A percentile compares a stretch with the other conserved stretches of the same genome.
Conservation (phyloP, 2,888 invertebrate species). For the Pachycephus smyrnensis region DNA sequence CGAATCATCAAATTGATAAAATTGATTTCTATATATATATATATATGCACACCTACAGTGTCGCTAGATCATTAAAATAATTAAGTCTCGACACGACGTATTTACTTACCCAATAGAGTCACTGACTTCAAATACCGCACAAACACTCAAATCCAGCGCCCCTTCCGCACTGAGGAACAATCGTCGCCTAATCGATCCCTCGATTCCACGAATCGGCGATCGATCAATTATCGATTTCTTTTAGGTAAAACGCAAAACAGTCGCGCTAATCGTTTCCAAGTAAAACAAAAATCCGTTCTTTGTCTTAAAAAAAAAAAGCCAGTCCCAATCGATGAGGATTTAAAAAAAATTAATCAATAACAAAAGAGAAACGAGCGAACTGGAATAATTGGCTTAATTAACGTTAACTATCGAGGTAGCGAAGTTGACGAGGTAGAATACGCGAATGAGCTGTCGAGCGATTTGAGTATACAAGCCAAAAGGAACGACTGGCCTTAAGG, state of each 20-base stretch:
- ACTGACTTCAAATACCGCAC: background rate
- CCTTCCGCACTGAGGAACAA: background rate
- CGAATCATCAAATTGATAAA: background rate
- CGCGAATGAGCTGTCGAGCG: background rate
- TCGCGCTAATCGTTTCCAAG: background rate
- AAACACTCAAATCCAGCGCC: background rate
- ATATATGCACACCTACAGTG: too few species aligned
- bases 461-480: background rate
- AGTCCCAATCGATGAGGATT: background rate
- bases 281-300: background rate
- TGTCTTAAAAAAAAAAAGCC: background rate
- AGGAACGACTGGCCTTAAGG: background rate
- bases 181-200: background rate
- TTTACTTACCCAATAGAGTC: background rate
- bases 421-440: background rate
- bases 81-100: background rate
- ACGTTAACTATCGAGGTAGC: background rate
- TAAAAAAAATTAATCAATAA: background rate
- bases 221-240: too few species aligned
- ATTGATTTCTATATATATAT: too few species aligned
- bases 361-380: background rate
- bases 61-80: background rate
- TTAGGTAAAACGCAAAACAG: background rate
- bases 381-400: background rate
- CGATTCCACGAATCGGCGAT: too few species aligned